Base-by-base conservation (phyloP, 2,113 vertebrate species). In the Xyrauchen texanus region DNA sequence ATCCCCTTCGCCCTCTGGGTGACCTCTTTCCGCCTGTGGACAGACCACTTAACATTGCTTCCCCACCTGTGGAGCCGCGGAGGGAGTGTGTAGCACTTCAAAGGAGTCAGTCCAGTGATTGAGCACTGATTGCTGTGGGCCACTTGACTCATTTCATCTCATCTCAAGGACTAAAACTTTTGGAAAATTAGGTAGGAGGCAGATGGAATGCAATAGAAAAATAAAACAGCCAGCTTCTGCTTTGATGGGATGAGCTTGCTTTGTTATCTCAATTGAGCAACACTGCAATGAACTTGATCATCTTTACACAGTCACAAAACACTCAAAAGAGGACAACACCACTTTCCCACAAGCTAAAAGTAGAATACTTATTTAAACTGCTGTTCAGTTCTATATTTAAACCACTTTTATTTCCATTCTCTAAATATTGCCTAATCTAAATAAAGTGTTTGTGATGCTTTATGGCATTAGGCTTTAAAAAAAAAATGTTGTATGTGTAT, bases 91-190 rank as follows among this genome's bases (percentile, higher is more conserved):
- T 60, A 16, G 82, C 82, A 88, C 87, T 91, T 90, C 85, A 91
- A 87, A 88, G 88, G 81, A 15, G 34, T 49, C 11, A 34, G 46
- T 67, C 83, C 79, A 68, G 80, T 91, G 90, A 90, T 90, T 90
- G 87, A 85, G 73, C 81, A 34, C 58, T 90, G 89, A 92, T 91
- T 91, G 87, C 83, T 82, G 84, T 53, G 79, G 77, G 51, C 80
- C 87, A 87, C 90, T 93, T 89, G 83, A 88, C 87, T 90, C 82
- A 80, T 86, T 88, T 84, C 76, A 85, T 88, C 86, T 88, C 84
- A 82, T 79, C 74, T 78, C 74, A 68, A 84, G 81, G 77, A 86
- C 87, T 83, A 71, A 73, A 86, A 86, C 73, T 89, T 89, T 86
- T 74, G 72, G 53, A 64, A 83, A 84, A 83, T 84, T 77, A 75